A percentile compares a stretch with the other conserved stretches of the same genome.
These are phyloP conservation scores for Cairina moschata DNA, from an alignment of 2,113 vertebrate genomes.

Conservation along the genomic window DNA sequence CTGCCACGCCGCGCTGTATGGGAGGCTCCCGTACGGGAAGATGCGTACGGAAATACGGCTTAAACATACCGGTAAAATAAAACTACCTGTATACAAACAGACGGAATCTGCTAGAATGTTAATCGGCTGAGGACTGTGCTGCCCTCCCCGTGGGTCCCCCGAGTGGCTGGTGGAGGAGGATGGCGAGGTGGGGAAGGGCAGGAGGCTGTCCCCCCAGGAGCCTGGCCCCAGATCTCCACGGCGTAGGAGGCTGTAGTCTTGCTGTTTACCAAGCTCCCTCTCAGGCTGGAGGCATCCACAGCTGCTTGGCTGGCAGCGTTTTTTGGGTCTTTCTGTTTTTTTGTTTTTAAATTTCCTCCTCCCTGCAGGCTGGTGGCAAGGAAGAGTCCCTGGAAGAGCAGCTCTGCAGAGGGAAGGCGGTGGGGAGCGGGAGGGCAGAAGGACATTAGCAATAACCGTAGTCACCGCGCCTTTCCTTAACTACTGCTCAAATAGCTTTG, in stretches of 20 bases:
- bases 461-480: constrained; percentile 72
- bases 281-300: background rate
- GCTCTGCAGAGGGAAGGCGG: background rate
- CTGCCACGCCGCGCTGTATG: background rate
- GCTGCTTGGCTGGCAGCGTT: background rate
- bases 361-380: background rate
- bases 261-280: background rate
- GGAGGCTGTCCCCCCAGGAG: background rate
- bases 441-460: constrained; percentile 39
- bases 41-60: background rate
- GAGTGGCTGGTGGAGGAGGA: background rate
- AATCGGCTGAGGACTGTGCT: background rate
- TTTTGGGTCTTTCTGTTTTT: background rate
- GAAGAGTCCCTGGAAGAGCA: background rate
- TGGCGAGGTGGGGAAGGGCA: background rate
- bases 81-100: constrained; percentile 45
- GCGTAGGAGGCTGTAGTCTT: background rate
- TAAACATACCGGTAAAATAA: constrained; percentile 11
- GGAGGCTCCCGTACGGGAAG: background rate
- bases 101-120: background rate
- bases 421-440: constrained; percentile 13
- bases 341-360: background rate
- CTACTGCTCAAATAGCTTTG: background rate
- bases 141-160: background rate
- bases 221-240: background rate